A percentile compares a stretch with the other conserved stretches of the same genome.
These are phyloP conservation scores for Drosophila tristis DNA, from an alignment of 1,140 invertebrate species.

Conservation along the genomic window DNA sequence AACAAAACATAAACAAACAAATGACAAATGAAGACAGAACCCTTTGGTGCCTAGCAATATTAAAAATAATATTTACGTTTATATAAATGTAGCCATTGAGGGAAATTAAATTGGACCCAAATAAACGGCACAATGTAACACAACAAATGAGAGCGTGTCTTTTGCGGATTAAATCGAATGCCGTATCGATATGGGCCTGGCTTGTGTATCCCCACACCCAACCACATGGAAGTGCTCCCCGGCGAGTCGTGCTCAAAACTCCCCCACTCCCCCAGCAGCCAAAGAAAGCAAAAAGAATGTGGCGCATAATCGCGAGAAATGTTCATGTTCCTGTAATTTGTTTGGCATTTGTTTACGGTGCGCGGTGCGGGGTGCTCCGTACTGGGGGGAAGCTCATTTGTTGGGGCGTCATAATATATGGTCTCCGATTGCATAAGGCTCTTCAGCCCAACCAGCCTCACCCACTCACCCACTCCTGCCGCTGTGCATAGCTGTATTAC, in stretches of 20 bases:
- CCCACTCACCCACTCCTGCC: too few relatives aligned
- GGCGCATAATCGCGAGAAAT: slow-evolving; percentile 50
- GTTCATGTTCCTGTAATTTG: slow-evolving; percentile 52
- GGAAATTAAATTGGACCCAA: too few relatives aligned
- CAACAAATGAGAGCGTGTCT: too few relatives aligned
- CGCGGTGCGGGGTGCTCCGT: not conserved
- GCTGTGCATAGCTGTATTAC: not conserved
- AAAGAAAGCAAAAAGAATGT: slow-evolving; percentile 14
- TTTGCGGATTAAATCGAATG: too few relatives aligned
- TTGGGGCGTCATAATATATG: slow-evolving; percentile 50
- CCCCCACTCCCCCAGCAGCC: not conserved
- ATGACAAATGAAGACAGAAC: too few relatives aligned
- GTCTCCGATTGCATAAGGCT: slow-evolving; percentile 41
- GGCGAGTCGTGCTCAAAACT: not conserved
- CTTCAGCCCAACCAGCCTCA: slow-evolving; percentile 31
- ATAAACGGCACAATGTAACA: too few relatives aligned
- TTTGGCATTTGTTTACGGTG: slow-evolving; percentile 29
- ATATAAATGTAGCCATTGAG: too few relatives aligned
- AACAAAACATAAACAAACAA: too few relatives aligned
- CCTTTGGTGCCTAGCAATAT: too few relatives aligned
- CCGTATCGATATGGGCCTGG: too few relatives aligned
- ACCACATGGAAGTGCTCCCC: not conserved
- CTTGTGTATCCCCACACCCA: too few relatives aligned
- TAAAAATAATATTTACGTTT: too few relatives aligned
- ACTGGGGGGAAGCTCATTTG: not conserved